Evolutionary conservation across 1,140 invertebrate genomes (phyloP).

Genomic region (Drosophila jambulina): DNA sequence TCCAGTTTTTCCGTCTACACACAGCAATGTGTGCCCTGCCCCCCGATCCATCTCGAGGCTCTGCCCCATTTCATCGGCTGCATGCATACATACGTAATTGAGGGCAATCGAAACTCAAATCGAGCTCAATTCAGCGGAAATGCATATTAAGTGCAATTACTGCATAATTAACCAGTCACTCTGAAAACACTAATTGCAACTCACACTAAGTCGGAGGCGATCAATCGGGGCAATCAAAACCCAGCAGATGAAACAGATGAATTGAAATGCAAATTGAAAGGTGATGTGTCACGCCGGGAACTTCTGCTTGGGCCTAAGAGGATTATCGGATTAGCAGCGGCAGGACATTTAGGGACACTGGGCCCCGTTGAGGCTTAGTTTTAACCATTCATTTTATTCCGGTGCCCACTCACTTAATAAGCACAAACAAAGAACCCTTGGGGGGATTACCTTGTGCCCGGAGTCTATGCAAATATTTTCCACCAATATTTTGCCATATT

Average conservation of each 20-base stretch:
- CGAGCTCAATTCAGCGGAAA: constrained; percentile 64
- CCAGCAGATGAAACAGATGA: not conserved
- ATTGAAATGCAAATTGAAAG: constrained; percentile 3
- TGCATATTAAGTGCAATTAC: constrained; percentile 78
- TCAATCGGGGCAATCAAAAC: constrained; percentile 3
- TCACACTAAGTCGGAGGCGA: constrained; percentile 6
- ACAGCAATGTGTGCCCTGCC: not conserved
- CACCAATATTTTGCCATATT: constrained; percentile 34
- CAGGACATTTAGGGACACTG: not conserved
- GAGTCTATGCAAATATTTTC: constrained; percentile 33
- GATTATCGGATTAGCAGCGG: constrained; percentile 10
- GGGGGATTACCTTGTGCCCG: constrained; percentile 9
- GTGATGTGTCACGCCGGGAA: not conserved
- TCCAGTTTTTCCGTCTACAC: not conserved
- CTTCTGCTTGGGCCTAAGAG: not conserved
- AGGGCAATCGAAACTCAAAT: constrained; percentile 50
- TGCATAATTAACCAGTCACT: constrained; percentile 74
- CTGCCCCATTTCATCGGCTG: not conserved
- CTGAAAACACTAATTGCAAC: constrained; percentile 54
- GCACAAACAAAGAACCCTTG: constrained; percentile 20
- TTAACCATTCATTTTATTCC: constrained; percentile 12
- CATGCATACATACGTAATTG: constrained; percentile 36
- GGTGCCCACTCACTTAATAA: constrained; percentile 26
- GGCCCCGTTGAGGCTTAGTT: not conserved
- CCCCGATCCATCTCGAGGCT: not conserved